Base-by-base conservation (phyloP, 2,113 vertebrate species). In the Myrmophylax atrothorax region DNA sequence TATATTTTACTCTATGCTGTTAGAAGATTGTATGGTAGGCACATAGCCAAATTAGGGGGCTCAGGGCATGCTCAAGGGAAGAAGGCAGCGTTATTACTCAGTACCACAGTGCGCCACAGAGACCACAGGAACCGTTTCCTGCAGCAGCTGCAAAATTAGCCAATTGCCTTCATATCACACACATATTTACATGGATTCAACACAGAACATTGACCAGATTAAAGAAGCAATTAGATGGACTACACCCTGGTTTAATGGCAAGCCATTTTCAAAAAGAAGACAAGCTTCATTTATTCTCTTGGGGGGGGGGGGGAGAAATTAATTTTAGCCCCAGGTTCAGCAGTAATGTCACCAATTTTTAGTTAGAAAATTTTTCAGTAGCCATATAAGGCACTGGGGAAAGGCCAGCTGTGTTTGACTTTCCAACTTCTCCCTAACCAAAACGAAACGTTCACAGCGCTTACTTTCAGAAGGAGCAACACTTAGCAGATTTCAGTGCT, bases 371-470 rank as follows among this genome's bases (percentile, higher is more conserved):
- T 3, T 52, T 50, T 59, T n/a, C 62, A 77, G 49, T 1, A 46
- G 24, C 50, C 31, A 62, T 14, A 38, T 7, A 28, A 35, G 24
- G 31, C 18, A 5, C 17, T 8, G 35, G 11, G 40, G 37, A 26
- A 66, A 88, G 47, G 46, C 33, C 66, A 52, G 28, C 1, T 29
- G 50, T 26, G 24, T 8, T 62, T 3, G 2, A 16, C 42, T 90
- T 85, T 59, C 46, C 37, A 56, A 25, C 40, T 70, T 55, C 53
- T 28, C 49, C 38, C 42, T 18, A 56, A 64, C 53, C 44, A 64
- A 90, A 49, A 26, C 0, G 44, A 49, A 90, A 68, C 14, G 2
- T 1, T 4, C 31, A 33, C 0, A 42, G 15, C 40, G 40, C 40
- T 42, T 42, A 14, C 50, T 88, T 59, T 10, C 58, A 20, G 58